phyloP scores from a whole-genome alignment of 2,113 vertebrate genomes.

The Pelobates fuscus region DNA sequence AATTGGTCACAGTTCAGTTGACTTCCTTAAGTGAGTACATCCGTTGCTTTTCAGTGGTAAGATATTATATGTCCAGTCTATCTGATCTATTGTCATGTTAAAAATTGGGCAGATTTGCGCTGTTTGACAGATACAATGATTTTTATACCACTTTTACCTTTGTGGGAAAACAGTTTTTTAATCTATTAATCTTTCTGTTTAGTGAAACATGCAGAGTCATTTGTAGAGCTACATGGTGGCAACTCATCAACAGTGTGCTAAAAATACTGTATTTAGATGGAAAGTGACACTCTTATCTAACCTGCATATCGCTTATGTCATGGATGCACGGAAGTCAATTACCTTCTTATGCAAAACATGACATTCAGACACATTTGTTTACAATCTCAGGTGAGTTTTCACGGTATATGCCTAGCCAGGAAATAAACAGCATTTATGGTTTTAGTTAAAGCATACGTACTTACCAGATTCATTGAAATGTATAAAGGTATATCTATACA shows the following conservation, averaged over 20 bases:
- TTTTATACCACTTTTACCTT: background rate
- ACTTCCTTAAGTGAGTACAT: constrained; percentile 13
- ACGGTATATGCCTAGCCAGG: too few relatives aligned
- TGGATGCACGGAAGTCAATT: too few relatives aligned
- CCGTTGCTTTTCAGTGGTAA: constrained; percentile 6
- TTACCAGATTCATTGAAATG: too few relatives aligned
- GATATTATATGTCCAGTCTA: constrained; percentile 5
- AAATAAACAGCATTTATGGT: too few relatives aligned
- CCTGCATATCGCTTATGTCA: too few relatives aligned
- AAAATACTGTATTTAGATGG: too few relatives aligned
- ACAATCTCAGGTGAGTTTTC: too few relatives aligned
- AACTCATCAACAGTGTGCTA: background rate
- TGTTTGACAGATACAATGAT: background rate
- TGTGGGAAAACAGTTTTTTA: background rate
- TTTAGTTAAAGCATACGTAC: too few relatives aligned
- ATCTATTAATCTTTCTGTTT: background rate
- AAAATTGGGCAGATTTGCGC: background rate
- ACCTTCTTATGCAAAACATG: too few relatives aligned
- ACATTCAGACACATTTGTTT: too few relatives aligned
- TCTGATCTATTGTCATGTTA: constrained; percentile 18
- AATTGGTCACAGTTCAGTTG: constrained; percentile 26
- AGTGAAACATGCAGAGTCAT: background rate
- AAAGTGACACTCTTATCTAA: too few relatives aligned
- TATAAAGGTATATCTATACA: too few relatives aligned
- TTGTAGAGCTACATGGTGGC: background rate